Percentiles rank a stretch among this genome's conserved stretches.
Conservation (phyloP, 1,140 invertebrate genomes). For the Sitodiplosis mosellana region DNA sequence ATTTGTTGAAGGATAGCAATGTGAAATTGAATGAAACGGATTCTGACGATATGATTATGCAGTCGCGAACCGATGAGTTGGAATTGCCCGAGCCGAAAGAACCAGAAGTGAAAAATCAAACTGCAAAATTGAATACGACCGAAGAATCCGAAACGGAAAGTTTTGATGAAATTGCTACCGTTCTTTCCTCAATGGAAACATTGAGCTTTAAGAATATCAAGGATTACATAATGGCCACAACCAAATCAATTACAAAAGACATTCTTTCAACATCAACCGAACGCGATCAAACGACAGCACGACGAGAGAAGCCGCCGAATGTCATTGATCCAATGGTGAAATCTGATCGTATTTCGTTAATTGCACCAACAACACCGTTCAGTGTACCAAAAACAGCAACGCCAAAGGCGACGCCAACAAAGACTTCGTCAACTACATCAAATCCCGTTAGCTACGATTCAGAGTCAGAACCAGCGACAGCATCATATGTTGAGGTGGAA, state of each 20-base stretch:
- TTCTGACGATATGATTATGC: slow-evolving; percentile 9
- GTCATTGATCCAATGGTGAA: neutral
- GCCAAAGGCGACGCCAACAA: neutral
- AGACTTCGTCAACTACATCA: neutral
- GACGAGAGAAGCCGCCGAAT: neutral
- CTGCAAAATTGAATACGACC: slow-evolving; percentile 14
- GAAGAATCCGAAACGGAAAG: slow-evolving; percentile 6
- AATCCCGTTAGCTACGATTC: slow-evolving; percentile 2
- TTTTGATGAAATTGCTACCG: neutral
- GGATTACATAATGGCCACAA: slow-evolving; percentile 17
- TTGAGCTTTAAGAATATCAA: slow-evolving; percentile 22
- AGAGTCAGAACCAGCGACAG: slow-evolving; percentile 2
- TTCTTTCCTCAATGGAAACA: neutral
- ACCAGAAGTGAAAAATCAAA: no score
- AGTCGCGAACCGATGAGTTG: no score
- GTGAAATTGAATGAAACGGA: slow-evolving; percentile 2
- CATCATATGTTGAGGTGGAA: slow-evolving; percentile 1
- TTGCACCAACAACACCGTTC: neutral
- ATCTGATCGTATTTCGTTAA: neutral
- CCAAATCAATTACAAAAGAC: slow-evolving; percentile 5
- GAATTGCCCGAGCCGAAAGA: no score
- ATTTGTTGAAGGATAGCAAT: neutral
- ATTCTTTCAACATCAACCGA: neutral
- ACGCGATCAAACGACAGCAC: neutral
- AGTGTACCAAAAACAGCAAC: neutral